Evolutionary conservation across 2,113 vertebrate genomes (phyloP).

Genomic region (Alectura lathami): DNA sequence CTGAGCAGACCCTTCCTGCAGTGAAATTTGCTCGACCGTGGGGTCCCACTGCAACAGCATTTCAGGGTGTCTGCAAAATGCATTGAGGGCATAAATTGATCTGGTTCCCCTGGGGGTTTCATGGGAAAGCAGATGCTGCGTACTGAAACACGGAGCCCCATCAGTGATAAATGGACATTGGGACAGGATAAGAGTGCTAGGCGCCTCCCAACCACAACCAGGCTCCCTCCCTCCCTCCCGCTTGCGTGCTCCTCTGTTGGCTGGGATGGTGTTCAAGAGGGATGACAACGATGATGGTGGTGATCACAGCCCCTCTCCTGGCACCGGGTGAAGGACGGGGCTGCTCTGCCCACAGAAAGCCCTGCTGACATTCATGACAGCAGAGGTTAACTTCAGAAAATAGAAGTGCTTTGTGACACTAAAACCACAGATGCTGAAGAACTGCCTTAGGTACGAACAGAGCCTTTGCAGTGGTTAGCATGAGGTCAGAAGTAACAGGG

Average conservation of each 20-base stretch:
- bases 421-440: not conserved
- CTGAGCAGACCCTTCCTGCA: not conserved
- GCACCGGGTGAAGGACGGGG: not conserved
- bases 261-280: not conserved
- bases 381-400: not conserved
- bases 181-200: not conserved
- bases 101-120: not conserved
- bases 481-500: not conserved
- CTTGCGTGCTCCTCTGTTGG: too few species aligned
- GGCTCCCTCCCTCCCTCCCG: not conserved
- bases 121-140: not conserved
- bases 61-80: not conserved
- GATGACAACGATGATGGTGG: not conserved
- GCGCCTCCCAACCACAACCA: not conserved
- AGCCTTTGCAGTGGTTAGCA: not conserved
- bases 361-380: rapidly evolving
- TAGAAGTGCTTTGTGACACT: not conserved
- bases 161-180: not conserved
- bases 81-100: rapidly evolving
- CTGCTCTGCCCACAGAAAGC: not conserved
- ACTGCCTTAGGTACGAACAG: too few species aligned
- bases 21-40: not conserved
- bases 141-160: not conserved
- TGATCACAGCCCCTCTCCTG: not conserved
- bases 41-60: not conserved